Percentiles rank a stretch among this genome's conserved stretches.
Evolutionary conservation across 2,113 vertebrate genomes (phyloP).

Genomic region (Dicerorhinus sumatrensis): DNA sequence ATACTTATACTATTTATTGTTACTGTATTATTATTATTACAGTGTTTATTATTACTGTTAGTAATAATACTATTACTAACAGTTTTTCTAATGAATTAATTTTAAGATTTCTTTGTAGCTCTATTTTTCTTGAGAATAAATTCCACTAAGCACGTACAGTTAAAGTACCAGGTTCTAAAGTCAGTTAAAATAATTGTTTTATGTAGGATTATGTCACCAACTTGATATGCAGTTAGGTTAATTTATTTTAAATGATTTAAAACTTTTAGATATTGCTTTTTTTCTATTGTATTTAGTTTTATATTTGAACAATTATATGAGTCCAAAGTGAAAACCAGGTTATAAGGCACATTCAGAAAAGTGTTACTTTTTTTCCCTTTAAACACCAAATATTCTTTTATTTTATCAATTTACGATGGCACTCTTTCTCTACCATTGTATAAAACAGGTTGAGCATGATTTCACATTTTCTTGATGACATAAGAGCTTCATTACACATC

Average conservation of each 20-base stretch:
- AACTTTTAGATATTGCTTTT: not conserved
- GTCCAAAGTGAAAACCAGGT: not conserved
- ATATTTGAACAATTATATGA: not conserved
- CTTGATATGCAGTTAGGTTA: not conserved
- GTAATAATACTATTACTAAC: not conserved
- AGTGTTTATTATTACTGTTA: too few relatives aligned
- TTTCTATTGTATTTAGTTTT: not conserved
- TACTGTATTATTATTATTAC: too few relatives aligned
- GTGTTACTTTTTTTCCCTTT: not conserved
- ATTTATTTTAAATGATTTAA: not conserved
- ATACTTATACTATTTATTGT: not conserved
- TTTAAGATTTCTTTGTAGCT: not conserved
- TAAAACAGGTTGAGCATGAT: not conserved
- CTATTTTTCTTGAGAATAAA: not conserved
- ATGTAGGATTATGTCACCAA: not conserved
- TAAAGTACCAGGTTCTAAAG: not conserved
- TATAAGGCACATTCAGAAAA: not conserved
- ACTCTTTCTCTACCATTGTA: not conserved
- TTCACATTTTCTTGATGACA: not conserved
- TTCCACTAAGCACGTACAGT: not conserved
- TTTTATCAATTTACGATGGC: not conserved
- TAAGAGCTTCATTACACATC: not conserved
- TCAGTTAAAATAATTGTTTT: not conserved
- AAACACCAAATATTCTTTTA: not conserved
- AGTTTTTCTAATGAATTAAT: not conserved